Percentiles rank a stretch among this genome's conserved stretches.
phyloP scores from a whole-genome alignment of 2,113 vertebrate species.

The Malurus melanocephalus region DNA sequence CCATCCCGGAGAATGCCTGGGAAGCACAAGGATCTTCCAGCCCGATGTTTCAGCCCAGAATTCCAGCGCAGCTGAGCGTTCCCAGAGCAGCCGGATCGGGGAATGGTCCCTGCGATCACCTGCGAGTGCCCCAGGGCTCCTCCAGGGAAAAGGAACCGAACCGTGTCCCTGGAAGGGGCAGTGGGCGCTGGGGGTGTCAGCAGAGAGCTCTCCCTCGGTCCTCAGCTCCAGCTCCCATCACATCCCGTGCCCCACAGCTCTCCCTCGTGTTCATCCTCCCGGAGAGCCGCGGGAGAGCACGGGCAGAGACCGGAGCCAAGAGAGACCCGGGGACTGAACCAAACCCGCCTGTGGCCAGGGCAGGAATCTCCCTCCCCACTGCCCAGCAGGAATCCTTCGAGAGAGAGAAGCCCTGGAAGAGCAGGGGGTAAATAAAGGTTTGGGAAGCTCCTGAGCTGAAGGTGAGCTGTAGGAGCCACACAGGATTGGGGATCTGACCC shows the following conservation, averaged over 20 bases:
- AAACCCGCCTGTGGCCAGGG: neutral
- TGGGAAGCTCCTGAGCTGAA: neutral
- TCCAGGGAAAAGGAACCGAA: neutral
- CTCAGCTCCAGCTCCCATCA: accelerated
- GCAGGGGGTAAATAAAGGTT: neutral
- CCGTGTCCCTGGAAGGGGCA: accelerated
- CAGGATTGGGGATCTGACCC: accelerated
- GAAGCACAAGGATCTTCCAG: neutral
- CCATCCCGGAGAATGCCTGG: accelerated
- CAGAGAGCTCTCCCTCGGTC: neutral
- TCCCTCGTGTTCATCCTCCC: accelerated
- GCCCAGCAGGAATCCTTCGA: accelerated
- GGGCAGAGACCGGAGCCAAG: neutral
- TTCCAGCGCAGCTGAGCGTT: neutral
- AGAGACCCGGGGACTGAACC: neutral
- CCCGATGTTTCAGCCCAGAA: accelerated
- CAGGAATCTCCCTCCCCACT: neutral
- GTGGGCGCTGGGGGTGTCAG: accelerated
- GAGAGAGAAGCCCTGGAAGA: too few species aligned
- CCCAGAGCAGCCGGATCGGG: neutral
- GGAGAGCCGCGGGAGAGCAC: accelerated
- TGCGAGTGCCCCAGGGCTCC: neutral
- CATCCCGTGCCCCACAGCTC: accelerated
- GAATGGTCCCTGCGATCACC: accelerated
- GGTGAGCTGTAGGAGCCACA: neutral